phyloP scores from a whole-genome alignment of 2,797 vertebrate species.

The Sciurus vulgaris region DNA sequence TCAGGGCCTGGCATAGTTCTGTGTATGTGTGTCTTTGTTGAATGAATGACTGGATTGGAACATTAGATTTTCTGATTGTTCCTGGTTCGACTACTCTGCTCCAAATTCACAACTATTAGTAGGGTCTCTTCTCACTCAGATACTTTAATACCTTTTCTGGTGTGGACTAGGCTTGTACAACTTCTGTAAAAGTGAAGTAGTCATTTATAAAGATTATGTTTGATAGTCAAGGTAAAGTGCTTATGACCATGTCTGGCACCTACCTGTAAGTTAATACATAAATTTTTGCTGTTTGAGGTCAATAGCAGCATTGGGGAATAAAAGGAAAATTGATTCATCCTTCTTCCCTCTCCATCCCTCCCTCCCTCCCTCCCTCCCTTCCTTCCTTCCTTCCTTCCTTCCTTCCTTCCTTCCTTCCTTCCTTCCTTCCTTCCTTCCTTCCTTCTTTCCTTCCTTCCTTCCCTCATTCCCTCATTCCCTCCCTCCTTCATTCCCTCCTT shows the following conservation, averaged over 20 bases:
- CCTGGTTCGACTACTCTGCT: neutral
- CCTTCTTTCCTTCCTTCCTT: no score
- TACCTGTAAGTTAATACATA: neutral
- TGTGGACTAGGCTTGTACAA: neutral
- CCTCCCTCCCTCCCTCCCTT: no score
- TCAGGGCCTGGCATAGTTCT: neutral
- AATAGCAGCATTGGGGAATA: neutral
- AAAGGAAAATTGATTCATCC: neutral
- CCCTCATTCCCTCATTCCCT: no score
- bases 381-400: no score
- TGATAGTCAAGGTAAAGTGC: neutral
- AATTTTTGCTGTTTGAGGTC: neutral
- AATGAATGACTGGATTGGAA: neutral
- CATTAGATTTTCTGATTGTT: constrained; percentile 10
- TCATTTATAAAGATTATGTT: neutral
- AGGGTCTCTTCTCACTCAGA: neutral
- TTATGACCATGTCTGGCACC: neutral
- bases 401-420: no score
- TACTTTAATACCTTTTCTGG: neutral
- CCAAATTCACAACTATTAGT: neutral
- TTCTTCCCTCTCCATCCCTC: no score
- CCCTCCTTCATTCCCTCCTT: no score
- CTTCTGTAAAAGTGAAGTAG: neutral
- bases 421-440: no score
- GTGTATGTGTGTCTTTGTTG: neutral